Conservation (phyloP, 2,888 invertebrate genomes). For the Drosophila imparisetae region DNA sequence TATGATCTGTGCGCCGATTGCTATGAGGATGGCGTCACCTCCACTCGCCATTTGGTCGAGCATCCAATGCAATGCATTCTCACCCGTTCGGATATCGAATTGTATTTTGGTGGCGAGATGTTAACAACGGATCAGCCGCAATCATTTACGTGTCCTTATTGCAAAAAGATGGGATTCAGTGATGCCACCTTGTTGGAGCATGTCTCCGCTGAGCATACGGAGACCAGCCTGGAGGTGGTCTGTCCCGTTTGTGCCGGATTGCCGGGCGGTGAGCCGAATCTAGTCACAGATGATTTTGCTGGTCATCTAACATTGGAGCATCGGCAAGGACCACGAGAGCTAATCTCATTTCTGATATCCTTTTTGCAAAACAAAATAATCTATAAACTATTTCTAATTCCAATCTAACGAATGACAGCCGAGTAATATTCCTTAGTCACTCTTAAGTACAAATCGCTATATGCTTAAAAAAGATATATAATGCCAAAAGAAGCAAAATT, state of each 20-base stretch:
- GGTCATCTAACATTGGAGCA: conserved; percentile 98
- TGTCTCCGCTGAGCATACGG: conserved; percentile 95
- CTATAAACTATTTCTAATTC: not conserved
- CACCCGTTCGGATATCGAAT: conserved; percentile 97
- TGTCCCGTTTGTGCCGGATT: conserved; percentile 98
- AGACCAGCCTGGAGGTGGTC: conserved; percentile 96
- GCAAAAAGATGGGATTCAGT: conserved; percentile 98
- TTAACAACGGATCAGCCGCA: conserved; percentile 96
- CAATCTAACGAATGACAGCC: not conserved
- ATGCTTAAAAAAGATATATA: too few relatives aligned
- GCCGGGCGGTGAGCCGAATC: conserved; percentile 98
- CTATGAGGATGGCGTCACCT: conserved; percentile 96
- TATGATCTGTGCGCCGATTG: conserved; percentile 99
- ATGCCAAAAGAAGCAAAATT: not conserved
- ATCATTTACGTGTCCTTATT: conserved; percentile 98
- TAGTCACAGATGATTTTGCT: conserved; percentile 98
- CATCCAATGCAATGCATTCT: conserved; percentile 99
- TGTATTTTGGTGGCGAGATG: conserved; percentile 98
- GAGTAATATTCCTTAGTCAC: not conserved
- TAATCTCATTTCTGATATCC: conserved; percentile 95
- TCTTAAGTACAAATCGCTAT: not conserved
- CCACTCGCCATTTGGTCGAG: conserved; percentile 96
- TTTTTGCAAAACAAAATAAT: conserved; percentile 84
- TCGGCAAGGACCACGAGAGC: conserved; percentile 94
- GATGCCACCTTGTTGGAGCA: conserved; percentile 96